phyloP scores from a whole-genome alignment of 2,888 invertebrate species.

The Dicranocentrus wangi region DNA sequence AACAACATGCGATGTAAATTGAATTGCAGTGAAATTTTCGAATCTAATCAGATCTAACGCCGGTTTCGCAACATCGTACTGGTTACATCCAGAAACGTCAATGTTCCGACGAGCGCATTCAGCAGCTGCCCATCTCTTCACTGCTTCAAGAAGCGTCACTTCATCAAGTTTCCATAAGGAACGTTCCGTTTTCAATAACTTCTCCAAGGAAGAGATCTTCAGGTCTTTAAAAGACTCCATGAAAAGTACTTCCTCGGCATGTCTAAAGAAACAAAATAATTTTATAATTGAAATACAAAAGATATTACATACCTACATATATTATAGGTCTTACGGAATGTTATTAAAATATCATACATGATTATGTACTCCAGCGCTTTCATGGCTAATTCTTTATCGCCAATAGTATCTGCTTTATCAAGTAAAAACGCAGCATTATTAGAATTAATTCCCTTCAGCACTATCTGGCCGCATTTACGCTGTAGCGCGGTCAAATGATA shows the following conservation, averaged over 20 bases:
- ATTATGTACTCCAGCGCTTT: conserved; percentile 24
- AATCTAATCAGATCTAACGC: conserved; percentile 21
- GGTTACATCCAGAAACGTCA: background rate
- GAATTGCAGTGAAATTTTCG: conserved; percentile 12
- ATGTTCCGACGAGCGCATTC: conserved; percentile 15
- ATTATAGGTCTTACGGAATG: background rate
- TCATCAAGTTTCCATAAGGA: conserved; percentile 25
- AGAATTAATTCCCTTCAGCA: conserved; percentile 20
- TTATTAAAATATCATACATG: conserved; percentile 1
- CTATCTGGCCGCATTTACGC: conserved; percentile 21
- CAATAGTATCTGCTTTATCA: conserved; percentile 20
- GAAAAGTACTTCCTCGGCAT: conserved; percentile 13
- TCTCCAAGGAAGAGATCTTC: background rate
- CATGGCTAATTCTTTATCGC: conserved; percentile 23
- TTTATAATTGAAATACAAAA: background rate
- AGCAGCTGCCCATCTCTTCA: conserved; percentile 22
- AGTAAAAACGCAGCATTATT: conserved; percentile 11
- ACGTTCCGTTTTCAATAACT: conserved; percentile 6
- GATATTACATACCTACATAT: no score
- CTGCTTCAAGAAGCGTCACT: conserved; percentile 10
- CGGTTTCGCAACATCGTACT: conserved; percentile 14
- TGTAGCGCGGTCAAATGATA: conserved; percentile 21
- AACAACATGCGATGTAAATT: conserved; percentile 28
- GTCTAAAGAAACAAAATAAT: background rate
- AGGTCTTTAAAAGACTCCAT: conserved; percentile 5